Evolutionary conservation across 2,888 invertebrate species (phyloP), one percentile per base, ranked within the genome.

Genomic region (Hydriomena furcata): DNA sequence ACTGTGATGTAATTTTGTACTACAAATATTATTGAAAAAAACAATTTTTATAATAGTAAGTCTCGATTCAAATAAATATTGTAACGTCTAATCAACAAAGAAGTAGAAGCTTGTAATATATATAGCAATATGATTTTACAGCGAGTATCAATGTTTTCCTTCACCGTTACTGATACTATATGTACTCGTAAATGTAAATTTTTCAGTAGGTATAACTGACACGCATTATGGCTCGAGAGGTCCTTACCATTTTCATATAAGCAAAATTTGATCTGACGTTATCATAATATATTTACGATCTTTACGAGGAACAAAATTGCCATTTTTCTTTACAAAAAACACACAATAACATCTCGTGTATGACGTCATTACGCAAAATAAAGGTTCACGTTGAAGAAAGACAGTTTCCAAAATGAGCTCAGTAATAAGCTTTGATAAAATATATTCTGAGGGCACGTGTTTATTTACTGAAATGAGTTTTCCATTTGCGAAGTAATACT

Each of bases 391-490:
- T n/a, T n/a, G 44, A 31, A 34, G 45, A 58, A 43, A 52, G 35
- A 42, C 58, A 50, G 52, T 49, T 50, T 50, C 35, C 46, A 50
- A 52, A 58, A 51, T 37, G 31, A 34, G 57, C 36, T 31, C 52
- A n/a, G 42, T 53, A 47, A 57, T 57, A 55, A 52, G 52, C 34
- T 51, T 45, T 51, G 55, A 56, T 52, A 47, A 52, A 56, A 50
- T 55, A 42, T 47, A 40, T 38, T 32, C 43, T n/a, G 11, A 49
- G 45, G 43, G 52, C 41, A 50, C 51, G 55, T 56, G 49, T 50
- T 51, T 55, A 47, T 55, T 53, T 49, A 51, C 30, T 38, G 57
- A 56, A 55, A 55, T 51, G 56, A 44, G 54, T 55, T 55, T 44
- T 42, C 55, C 41, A 40, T 52, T 49, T 37, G 30, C 41, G 52